Conservation (phyloP, 1,140 invertebrate genomes). For the Thaumetopoea pityocampa region DNA sequence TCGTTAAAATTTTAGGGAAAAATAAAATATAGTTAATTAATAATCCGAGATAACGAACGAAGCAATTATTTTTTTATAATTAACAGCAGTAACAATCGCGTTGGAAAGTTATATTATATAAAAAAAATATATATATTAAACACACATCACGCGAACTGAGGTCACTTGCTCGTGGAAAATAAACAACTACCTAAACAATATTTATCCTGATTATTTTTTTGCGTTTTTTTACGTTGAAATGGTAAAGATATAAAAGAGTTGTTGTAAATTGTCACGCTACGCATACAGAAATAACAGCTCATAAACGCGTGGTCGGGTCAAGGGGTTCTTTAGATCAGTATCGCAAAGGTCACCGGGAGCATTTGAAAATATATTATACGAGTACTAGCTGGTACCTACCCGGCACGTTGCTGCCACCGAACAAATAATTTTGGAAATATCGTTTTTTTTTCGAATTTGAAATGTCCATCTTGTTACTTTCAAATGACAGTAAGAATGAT, state of each 20-base stretch:
- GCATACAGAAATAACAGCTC: constrained; percentile 18
- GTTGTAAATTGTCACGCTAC: constrained; percentile 24
- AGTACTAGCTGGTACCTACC: too few species aligned
- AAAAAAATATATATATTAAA: constrained; percentile 12
- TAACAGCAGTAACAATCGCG: too few species aligned
- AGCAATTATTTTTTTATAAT: too few species aligned
- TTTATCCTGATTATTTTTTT: constrained; percentile 7
- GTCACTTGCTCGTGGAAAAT: constrained; percentile 13
- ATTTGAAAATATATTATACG: constrained; percentile 1
- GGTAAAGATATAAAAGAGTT: constrained; percentile 16
- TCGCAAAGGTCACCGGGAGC: constrained; percentile 5
- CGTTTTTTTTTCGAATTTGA: too few species aligned
- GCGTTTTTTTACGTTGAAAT: constrained; percentile 15
- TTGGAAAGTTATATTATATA: not conserved
- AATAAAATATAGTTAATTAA: too few species aligned
- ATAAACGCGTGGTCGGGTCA: constrained; percentile 7
- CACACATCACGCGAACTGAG: constrained; percentile 20
- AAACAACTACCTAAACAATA: not conserved
- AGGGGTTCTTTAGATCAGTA: constrained; percentile 10
- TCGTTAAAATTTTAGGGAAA: too few species aligned
- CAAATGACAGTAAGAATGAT: too few species aligned
- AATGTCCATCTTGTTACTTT: too few species aligned
- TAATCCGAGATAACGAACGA: too few species aligned
- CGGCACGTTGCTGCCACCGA: too few species aligned
- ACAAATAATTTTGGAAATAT: too few species aligned